Conservation (phyloP, 2,797 vertebrate genomes). For the Arrhamphus sclerolepis region DNA sequence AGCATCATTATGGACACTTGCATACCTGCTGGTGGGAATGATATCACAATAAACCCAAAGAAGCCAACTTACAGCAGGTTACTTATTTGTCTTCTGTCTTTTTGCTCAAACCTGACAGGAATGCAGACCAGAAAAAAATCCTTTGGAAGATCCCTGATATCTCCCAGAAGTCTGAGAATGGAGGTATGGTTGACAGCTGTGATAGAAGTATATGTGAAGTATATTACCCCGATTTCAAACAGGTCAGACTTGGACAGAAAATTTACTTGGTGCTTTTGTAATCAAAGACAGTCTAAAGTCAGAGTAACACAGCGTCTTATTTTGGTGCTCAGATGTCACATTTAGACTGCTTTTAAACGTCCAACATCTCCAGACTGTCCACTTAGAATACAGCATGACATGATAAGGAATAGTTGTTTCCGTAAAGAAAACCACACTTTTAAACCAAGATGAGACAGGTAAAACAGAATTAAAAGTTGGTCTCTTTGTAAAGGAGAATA, state of each 20-base stretch:
- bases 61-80: too few species aligned
- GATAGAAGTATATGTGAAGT: not conserved
- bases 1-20: too few species aligned
- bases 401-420: too few species aligned
- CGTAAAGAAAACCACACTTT: too few species aligned
- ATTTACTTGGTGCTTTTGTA: not conserved
- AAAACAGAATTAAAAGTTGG: too few species aligned
- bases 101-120: slow-evolving; percentile 79
- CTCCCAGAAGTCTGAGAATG: slow-evolving; percentile 97
- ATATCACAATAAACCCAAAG: too few species aligned
- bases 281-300: not conserved
- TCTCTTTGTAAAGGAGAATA: too few species aligned
- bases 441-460: too few species aligned
- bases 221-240: not conserved
- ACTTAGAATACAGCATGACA: too few species aligned
- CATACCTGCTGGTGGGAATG: too few species aligned
- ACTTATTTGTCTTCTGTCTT: not conserved
- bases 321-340: not conserved
- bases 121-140: slow-evolving; percentile 94
- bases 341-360: not conserved
- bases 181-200: slow-evolving; percentile 74
- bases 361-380: not conserved
- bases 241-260: not conserved
- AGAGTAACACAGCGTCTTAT: too few species aligned
- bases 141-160: slow-evolving; percentile 99